Evolutionary conservation across 2,113 vertebrate species (phyloP).

Genomic region (Perognathus longimembris): DNA sequence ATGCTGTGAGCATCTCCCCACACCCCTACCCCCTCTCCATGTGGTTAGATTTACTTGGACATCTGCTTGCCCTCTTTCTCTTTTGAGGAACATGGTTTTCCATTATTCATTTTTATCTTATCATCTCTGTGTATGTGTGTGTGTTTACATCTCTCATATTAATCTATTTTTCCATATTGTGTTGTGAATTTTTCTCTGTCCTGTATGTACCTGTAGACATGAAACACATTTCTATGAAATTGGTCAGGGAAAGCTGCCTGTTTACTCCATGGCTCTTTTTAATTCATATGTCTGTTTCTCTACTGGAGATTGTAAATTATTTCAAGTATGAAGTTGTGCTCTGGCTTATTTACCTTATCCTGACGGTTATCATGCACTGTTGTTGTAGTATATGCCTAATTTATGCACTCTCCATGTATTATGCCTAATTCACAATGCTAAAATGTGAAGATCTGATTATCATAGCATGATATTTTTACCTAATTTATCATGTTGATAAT

Average conservation of each 20-base stretch:
- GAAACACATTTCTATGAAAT: constrained; percentile 25
- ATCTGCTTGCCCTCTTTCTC: not conserved
- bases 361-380: not conserved
- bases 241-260: not conserved
- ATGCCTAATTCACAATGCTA: too few species aligned
- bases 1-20: not conserved
- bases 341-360: not conserved
- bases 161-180: not conserved
- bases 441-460: too few species aligned
- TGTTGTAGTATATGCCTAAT: not conserved
- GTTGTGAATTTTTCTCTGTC: not conserved
- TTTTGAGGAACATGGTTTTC: not conserved
- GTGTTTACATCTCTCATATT: not conserved
- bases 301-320: not conserved
- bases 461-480: too few species aligned
- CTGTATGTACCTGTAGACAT: not conserved
- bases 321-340: not conserved
- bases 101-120: not conserved
- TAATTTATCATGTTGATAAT: not conserved
- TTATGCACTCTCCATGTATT: too few species aligned
- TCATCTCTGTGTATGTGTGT: not conserved
- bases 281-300: not conserved
- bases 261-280: not conserved
- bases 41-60: not conserved
- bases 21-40: not conserved